Evolutionary conservation across 2,797 vertebrate genomes (phyloP).

Genomic region (Melanotaenia parkinsoni): DNA sequence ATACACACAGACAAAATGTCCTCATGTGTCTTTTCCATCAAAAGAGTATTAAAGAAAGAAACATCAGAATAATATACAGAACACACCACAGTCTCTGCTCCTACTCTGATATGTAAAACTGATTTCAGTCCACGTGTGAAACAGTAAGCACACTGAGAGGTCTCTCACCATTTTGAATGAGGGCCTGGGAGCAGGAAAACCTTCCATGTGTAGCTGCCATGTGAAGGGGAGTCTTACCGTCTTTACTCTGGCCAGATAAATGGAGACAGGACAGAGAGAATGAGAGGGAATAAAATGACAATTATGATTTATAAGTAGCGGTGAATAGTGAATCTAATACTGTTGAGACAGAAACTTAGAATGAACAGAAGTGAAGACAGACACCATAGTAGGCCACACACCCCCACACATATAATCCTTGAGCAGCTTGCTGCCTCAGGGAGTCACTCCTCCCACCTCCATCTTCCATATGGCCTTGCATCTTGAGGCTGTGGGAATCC

Average conservation of each 20-base stretch:
- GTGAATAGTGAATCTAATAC: background rate
- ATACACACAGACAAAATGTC: background rate
- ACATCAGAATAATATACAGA: background rate
- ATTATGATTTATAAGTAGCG: conserved; percentile 5
- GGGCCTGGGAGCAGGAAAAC: conserved; percentile 97
- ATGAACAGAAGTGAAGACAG: conserved; percentile 24
- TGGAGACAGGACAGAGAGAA: conserved; percentile 6
- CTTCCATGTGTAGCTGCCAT: conserved; percentile 97
- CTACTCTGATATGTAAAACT: background rate
- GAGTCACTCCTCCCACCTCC: conserved; percentile 36
- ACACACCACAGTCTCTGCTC: background rate
- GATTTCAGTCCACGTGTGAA: conserved; percentile 3
- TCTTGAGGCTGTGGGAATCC: conserved; percentile 59
- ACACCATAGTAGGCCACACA: conserved; percentile 19
- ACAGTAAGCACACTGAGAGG: background rate
- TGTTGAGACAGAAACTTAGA: conserved; percentile 24
- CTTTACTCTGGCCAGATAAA: conserved; percentile 89
- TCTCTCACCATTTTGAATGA: conserved; percentile 94
- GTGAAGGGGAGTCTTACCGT: conserved; percentile 96
- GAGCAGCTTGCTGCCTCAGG: conserved; percentile 73
- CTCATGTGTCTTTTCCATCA: background rate
- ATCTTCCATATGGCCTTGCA: conserved; percentile 67
- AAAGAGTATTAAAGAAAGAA: background rate
- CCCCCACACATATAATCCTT: conserved; percentile 46
- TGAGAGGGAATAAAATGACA: background rate